phyloP scores from a whole-genome alignment of 2,888 invertebrate species.

The Rotaria magnacalcarata region DNA sequence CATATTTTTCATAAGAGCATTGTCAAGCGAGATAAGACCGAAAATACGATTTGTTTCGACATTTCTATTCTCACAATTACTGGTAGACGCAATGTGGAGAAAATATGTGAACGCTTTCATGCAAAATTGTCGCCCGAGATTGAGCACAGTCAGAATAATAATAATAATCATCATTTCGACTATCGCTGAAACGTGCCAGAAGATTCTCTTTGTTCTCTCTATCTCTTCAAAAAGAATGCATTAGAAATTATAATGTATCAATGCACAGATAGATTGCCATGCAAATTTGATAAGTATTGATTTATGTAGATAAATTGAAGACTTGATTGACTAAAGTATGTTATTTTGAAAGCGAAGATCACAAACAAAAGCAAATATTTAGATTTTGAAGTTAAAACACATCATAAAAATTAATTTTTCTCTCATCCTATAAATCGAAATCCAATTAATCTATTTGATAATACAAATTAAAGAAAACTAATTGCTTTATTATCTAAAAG shows the following conservation, averaged over 20 bases:
- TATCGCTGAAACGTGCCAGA: background rate
- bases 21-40: background rate
- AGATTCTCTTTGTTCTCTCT: background rate
- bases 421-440: no score
- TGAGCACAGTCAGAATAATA: background rate
- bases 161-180: background rate
- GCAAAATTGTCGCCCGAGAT: background rate
- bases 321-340: background rate
- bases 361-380: no score
- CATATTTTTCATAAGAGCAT: background rate
- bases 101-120: background rate
- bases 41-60: conserved; percentile 20
- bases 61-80: background rate
- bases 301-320: background rate
- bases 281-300: conserved; percentile 7
- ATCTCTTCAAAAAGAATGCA: background rate
- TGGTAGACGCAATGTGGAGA: background rate
- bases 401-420: no score
- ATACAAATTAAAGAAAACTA: no score
- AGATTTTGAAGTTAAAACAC: no score
- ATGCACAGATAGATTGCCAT: background rate
- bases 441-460: no score
- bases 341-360: no score
- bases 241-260: background rate
- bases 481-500: no score